Evolutionary conservation across 2,888 invertebrate genomes (phyloP).

Genomic region (Ditylenchus weischeri): DNA sequence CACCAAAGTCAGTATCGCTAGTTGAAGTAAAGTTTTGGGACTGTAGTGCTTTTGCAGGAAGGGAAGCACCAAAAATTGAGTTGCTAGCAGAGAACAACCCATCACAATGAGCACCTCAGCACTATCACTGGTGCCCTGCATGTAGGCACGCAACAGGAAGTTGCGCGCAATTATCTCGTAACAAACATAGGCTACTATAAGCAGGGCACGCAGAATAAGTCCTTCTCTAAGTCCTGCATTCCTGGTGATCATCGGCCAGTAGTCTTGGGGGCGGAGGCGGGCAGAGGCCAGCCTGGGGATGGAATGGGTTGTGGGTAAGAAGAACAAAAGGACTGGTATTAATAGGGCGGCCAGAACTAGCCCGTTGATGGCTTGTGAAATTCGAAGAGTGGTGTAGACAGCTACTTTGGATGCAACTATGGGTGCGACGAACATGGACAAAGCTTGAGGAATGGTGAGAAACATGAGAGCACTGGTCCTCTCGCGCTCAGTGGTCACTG

Average conservation of each 20-base stretch:
- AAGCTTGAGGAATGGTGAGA: conserved; percentile 53
- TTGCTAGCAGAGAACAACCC: conserved; percentile 49
- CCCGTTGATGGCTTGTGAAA: conserved; percentile 47
- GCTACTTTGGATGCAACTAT: conserved; percentile 53
- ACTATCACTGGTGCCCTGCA: conserved; percentile 54
- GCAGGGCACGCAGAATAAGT: conserved; percentile 49
- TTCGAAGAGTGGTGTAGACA: conserved; percentile 52
- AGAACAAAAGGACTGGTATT: conserved; percentile 50
- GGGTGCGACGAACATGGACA: conserved; percentile 31
- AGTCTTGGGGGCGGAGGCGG: conserved; percentile 53
- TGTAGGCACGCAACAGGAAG: conserved; percentile 56
- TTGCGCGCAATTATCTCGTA: conserved; percentile 58
- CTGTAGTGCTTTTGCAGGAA: conserved; percentile 45
- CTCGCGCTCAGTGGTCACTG: conserved; percentile 56
- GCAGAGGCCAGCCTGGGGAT: conserved; percentile 56
- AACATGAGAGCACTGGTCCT: conserved; percentile 54
- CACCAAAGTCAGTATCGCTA: conserved; percentile 44
- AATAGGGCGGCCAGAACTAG: conserved; percentile 43
- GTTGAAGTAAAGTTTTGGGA: conserved; percentile 46
- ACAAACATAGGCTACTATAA: conserved; percentile 56
- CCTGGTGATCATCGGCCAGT: conserved; percentile 53
- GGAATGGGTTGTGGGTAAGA: conserved; percentile 57
- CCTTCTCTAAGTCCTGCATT: conserved; percentile 51
- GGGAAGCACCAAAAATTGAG: conserved; percentile 55
- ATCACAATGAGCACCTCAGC: conserved; percentile 55